These are phyloP conservation scores for Heliconius ismenius DNA, from an alignment of 2,888 invertebrate species.

Conservation along the genomic window DNA sequence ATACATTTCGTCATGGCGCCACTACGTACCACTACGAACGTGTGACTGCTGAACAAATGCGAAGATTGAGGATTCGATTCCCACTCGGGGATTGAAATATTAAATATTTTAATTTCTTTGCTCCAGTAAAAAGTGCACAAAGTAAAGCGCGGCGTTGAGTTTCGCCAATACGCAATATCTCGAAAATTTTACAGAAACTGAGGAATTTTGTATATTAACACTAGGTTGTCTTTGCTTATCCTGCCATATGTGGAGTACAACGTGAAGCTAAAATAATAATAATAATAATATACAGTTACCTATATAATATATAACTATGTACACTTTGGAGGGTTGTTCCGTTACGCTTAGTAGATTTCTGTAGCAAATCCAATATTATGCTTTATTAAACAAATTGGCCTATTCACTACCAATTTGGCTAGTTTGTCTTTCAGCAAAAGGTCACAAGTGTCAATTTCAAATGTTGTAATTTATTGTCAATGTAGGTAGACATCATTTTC, in stretches of 20 bases:
- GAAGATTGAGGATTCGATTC: background rate
- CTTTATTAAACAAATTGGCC: constrained; percentile 31
- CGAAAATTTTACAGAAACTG: background rate
- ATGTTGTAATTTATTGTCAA: background rate
- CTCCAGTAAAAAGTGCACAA: background rate
- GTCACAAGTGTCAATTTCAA: constrained; percentile 12
- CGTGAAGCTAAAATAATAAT: background rate
- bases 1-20: background rate
- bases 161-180: background rate
- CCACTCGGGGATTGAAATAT: background rate
- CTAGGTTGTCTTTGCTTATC: background rate
- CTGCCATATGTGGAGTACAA: background rate
- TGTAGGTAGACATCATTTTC: background rate
- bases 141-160: background rate
- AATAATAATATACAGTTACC: background rate
- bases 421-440: constrained; percentile 23
- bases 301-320: background rate
- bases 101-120: background rate
- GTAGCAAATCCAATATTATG: constrained; percentile 46
- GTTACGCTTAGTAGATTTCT: constrained; percentile 46
- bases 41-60: background rate
- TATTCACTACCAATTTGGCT: constrained; percentile 20
- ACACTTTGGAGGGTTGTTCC: constrained; percentile 40
- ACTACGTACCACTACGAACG: too few relatives aligned
- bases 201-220: too few relatives aligned